A percentile compares a stretch with the other conserved stretches of the same genome.
These are phyloP conservation scores for Diuraphis noxia DNA, from an alignment of 1,140 invertebrate species.

Conservation along the genomic window DNA sequence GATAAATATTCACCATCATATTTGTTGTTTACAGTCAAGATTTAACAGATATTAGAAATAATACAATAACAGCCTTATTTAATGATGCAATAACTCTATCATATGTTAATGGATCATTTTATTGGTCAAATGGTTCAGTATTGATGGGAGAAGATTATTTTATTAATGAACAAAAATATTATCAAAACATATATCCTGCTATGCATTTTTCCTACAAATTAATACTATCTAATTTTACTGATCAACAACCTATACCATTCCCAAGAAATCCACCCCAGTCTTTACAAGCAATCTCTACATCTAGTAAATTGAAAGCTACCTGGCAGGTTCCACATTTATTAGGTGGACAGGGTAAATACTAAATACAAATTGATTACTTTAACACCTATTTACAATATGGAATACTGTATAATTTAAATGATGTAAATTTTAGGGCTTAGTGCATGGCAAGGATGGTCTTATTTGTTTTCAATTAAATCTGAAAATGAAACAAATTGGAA, in stretches of 20 bases:
- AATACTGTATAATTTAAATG: background rate
- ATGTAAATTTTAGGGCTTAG: slow-evolving; percentile 63
- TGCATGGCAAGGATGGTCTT: slow-evolving; percentile 84
- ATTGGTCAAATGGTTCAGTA: slow-evolving; percentile 78
- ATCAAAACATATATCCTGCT: slow-evolving; percentile 67
- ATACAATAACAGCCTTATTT: slow-evolving; percentile 77
- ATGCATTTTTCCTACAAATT: slow-evolving; percentile 4
- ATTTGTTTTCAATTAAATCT: slow-evolving; percentile 75
- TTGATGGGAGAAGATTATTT: slow-evolving; percentile 75
- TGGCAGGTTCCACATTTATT: slow-evolving; percentile 78
- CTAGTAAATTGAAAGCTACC: slow-evolving; percentile 72
- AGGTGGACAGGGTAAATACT: slow-evolving; percentile 71
- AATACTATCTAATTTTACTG: slow-evolving; percentile 41
- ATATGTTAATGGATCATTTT: slow-evolving; percentile 75
- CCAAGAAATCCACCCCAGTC: slow-evolving; percentile 76
- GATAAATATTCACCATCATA: background rate
- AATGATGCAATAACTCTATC: slow-evolving; percentile 76
- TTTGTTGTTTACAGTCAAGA: slow-evolving; percentile 66
- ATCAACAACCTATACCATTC: slow-evolving; percentile 73
- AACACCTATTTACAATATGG: background rate
- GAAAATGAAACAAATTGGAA: slow-evolving; percentile 63
- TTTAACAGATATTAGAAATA: slow-evolving; percentile 71
- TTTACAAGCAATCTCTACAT: slow-evolving; percentile 77
- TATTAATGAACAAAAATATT: slow-evolving; percentile 67
- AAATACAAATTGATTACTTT: slow-evolving; percentile 51